Conservation (phyloP, 2,797 vertebrate genomes). For the Hybognathus amarus region DNA sequence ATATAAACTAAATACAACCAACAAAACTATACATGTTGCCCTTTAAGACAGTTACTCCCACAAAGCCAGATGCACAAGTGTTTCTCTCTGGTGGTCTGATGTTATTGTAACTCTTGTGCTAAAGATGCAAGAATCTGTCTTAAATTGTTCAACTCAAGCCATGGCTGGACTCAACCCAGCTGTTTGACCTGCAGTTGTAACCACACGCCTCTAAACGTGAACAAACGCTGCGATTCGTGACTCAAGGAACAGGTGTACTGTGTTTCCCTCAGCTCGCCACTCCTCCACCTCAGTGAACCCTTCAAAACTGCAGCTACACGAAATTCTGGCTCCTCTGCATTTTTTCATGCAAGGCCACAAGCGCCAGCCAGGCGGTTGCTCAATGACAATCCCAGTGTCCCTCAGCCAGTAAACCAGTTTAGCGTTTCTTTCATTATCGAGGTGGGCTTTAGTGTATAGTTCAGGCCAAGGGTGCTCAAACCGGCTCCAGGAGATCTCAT, state of each 20-base stretch:
- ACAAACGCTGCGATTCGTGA: background rate
- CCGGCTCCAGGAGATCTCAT: constrained; percentile 4
- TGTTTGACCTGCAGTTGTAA: background rate
- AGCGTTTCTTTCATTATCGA: constrained; percentile 8
- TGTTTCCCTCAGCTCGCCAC: background rate
- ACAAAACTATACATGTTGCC: background rate
- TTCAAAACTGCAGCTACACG: constrained; percentile 28
- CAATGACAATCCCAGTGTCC: constrained; percentile 20
- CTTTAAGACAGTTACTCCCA: background rate
- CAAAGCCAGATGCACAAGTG: background rate
- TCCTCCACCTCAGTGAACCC: constrained; percentile 7
- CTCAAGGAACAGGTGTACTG: background rate
- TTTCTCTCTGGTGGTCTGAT: background rate
- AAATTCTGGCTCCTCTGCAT: constrained; percentile 59
- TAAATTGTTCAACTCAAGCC: background rate
- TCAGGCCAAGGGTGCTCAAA: constrained; percentile 17
- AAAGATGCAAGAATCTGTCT: background rate
- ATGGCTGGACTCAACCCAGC: constrained; percentile 4
- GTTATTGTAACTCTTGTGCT: background rate
- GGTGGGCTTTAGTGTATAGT: background rate
- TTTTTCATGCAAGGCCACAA: constrained; percentile 35
- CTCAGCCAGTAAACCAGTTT: constrained; percentile 26
- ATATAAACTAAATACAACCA: background rate
- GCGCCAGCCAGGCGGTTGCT: background rate
- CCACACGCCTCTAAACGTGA: background rate